These are phyloP conservation scores for Synergus laeviventris DNA, from an alignment of 2,888 invertebrate genomes.

Conservation along the genomic window DNA sequence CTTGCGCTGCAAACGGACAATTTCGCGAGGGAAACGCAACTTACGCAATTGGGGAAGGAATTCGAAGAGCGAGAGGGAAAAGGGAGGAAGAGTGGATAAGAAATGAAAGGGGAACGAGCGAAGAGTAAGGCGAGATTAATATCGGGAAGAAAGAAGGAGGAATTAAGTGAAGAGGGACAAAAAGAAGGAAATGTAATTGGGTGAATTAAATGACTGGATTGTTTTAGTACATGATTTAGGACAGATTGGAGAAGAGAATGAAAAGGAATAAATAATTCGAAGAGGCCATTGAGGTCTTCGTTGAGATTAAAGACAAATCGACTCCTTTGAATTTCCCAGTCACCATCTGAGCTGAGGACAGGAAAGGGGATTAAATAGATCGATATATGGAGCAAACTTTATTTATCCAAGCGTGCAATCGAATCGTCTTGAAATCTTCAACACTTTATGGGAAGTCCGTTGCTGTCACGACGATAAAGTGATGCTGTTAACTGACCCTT, in stretches of 20 bases:
- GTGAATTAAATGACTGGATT: no score
- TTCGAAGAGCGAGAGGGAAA: neutral
- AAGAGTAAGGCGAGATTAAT: neutral
- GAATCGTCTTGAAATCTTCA: conserved; percentile 28
- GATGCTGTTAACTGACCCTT: conserved; percentile 28
- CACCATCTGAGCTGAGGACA: neutral
- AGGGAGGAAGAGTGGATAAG: neutral
- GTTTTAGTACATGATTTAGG: conserved; percentile 8
- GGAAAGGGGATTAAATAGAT: conserved; percentile 11
- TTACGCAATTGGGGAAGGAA: conserved; percentile 8
- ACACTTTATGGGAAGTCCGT: conserved; percentile 25
- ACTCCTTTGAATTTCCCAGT: neutral
- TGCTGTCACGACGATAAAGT: conserved; percentile 16
- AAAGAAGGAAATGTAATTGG: no score
- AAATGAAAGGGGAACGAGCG: neutral
- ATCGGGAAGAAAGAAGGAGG: no score
- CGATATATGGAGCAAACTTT: conserved; percentile 10
- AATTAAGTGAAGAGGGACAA: no score
- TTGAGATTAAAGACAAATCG: neutral
- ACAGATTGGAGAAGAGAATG: neutral
- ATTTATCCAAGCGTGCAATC: conserved; percentile 25
- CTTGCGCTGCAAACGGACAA: conserved; percentile 63
- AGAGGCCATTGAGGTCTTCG: neutral
- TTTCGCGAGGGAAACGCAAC: conserved; percentile 45
- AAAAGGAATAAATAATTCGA: neutral